Base-by-base conservation (phyloP, 1,140 invertebrate species). In the Diachasmimorpha longicaudata region DNA sequence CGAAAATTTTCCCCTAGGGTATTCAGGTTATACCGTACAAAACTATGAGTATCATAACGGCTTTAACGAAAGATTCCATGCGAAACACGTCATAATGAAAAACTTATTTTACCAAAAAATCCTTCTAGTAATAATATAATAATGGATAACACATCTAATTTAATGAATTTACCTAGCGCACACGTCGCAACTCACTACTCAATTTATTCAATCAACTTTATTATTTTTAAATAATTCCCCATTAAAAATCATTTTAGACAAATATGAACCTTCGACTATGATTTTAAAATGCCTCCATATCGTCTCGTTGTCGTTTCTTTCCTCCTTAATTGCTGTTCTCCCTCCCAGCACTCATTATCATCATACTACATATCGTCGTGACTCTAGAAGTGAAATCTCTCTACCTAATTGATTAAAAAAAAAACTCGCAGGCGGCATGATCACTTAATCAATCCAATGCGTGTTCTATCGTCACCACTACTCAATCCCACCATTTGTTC, bases 41-140 rank as follows among this genome's bases (percentile, higher is more conserved):
- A 48, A 72, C 44, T 70, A 68, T 39, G 76, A 75, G 72, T 73
- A 81, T 73, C 72, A 78, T 77, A 19, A 81, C 69, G 75, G 37
- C 70, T 77, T 78, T 71, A 84, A 85, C 79, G 76, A 83, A 84
- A 85, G 75, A 80, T 84, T 78, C 79, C 85, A 86, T 86, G 84
- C 85, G 83, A 84, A 78, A 82, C 81, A 82, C 80, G 79, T 82
- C 72, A 77, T 76, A 79, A 76, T 81, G 39, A 80, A 81, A 79
- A 81, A 78, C 81, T 71, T 67, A 70, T 80, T 80, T 77, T 74
- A 78, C 74, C 80, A 82, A 79, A 79, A 81, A 77, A 31, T 78
- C 69, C 74, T 82, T 72, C 68, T 76, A 78, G 58, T 23, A 36
- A 74, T 72, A 77, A 77, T 77, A 70, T 77, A 77, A 76, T 77